Evolutionary conservation across 1,140 invertebrate species (phyloP).

Genomic region (Drosophila carrolli): DNA sequence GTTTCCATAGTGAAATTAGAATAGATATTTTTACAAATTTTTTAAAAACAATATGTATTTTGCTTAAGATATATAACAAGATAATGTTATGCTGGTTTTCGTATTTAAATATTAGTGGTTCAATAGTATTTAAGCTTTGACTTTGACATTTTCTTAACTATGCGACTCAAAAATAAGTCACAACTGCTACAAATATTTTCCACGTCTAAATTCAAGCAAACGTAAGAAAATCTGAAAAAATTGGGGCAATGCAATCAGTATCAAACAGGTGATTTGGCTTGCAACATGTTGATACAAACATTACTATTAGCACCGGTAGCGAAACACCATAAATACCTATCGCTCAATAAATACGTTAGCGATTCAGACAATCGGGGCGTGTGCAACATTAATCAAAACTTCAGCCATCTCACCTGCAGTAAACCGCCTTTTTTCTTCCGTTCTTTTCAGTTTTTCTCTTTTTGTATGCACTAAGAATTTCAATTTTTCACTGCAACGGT

Average conservation of each 20-base stretch:
- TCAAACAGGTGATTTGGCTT: slow-evolving; percentile 3
- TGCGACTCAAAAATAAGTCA: too few species aligned
- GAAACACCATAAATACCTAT: slow-evolving; percentile 51
- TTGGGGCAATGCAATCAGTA: not conserved
- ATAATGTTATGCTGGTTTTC: too few species aligned
- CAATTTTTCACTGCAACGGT: slow-evolving; percentile 24
- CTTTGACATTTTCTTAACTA: too few species aligned
- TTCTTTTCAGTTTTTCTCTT: not conserved
- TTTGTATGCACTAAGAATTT: slow-evolving; percentile 38
- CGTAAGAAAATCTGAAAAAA: too few species aligned
- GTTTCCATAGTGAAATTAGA: too few species aligned
- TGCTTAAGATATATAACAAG: too few species aligned
- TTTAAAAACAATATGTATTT: too few species aligned
- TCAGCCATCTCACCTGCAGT: slow-evolving; percentile 49
- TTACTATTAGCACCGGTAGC: slow-evolving; percentile 30
- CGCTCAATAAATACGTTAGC: slow-evolving; percentile 63
- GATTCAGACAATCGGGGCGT: slow-evolving; percentile 51
- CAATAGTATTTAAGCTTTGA: too few species aligned
- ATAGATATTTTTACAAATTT: too few species aligned
- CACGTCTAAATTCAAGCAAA: too few species aligned
- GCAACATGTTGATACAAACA: slow-evolving; percentile 36
- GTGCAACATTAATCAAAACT: slow-evolving; percentile 64
- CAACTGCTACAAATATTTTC: too few species aligned
- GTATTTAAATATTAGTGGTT: too few species aligned
- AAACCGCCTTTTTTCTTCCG: slow-evolving; percentile 1